These are phyloP conservation scores for Nerophis lumbriciformis DNA, from an alignment of 2,113 vertebrate species.

Conservation along the genomic window DNA sequence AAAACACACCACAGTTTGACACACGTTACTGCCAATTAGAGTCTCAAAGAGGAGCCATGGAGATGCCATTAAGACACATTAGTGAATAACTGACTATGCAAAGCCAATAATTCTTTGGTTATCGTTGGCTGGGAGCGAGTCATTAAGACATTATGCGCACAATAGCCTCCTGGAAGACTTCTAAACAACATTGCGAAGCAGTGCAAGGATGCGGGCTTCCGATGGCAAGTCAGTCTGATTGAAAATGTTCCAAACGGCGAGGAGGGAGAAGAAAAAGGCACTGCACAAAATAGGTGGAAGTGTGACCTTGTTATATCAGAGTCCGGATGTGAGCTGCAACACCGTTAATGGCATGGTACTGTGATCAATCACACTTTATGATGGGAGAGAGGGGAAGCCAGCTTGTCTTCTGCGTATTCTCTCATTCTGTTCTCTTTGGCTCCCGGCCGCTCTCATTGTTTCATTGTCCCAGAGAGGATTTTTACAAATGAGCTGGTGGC, in stretches of 20 bases:
- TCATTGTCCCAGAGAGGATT: constrained; percentile 4
- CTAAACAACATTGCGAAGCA: neutral
- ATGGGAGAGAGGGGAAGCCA: constrained; percentile 31
- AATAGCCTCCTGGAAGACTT: constrained; percentile 13
- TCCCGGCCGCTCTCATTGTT: constrained; percentile 25
- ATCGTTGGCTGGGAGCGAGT: constrained; percentile 20
- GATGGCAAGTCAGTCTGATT: constrained; percentile 3
- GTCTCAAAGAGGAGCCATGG: constrained; percentile 41
- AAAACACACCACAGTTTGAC: constrained; percentile 50
- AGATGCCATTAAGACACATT: constrained; percentile 55
- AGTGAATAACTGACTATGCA: constrained; percentile 39
- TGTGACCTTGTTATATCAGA: constrained; percentile 42
- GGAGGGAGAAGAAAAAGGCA: constrained; percentile 6
- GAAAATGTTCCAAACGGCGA: constrained; percentile 7
- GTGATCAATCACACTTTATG: constrained; percentile 50
- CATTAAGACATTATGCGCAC: constrained; percentile 40
- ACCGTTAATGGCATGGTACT: constrained; percentile 40
- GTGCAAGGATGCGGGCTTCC: constrained; percentile 3
- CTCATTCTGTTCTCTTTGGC: constrained; percentile 1
- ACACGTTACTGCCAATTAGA: constrained; percentile 59
- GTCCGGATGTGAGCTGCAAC: constrained; percentile 33
- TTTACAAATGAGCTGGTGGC: constrained; percentile 10
- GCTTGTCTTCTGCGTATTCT: constrained; percentile 18
- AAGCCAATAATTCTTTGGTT: constrained; percentile 40
- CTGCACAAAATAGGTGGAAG: constrained; percentile 28